These are phyloP conservation scores for Luidia sarsii DNA, from an alignment of 53 echinoderm and acorn worm genomes.

Conservation along the genomic window DNA sequence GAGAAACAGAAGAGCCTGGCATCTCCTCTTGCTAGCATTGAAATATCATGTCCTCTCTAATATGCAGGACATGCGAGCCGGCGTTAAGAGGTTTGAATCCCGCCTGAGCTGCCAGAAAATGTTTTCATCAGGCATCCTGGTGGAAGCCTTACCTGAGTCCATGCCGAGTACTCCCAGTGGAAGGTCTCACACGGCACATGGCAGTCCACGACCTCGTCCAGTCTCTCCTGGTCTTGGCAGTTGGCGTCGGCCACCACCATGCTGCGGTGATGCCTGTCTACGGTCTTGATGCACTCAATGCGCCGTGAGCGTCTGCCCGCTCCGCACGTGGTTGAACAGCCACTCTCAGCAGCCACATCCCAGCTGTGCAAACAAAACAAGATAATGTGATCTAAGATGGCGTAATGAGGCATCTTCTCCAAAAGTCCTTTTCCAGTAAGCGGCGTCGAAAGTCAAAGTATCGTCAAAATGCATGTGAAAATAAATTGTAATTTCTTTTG, in stretches of 20 bases:
- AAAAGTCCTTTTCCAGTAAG: too few relatives aligned
- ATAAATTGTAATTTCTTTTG: too few relatives aligned
- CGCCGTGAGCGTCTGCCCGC: conserved; percentile 52
- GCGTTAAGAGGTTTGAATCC: too few relatives aligned
- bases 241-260: conserved; percentile 52
- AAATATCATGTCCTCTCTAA: too few relatives aligned
- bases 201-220: conserved; percentile 68
- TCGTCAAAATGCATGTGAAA: too few relatives aligned
- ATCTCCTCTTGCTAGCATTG: too few relatives aligned
- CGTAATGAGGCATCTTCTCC: too few relatives aligned
- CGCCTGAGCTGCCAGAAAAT: too few relatives aligned
- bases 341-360: conserved; percentile 61
- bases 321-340: conserved; percentile 78
- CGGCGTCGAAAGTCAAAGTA: too few relatives aligned
- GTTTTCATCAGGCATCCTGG: too few relatives aligned
- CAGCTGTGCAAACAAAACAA: conserved; percentile 22
- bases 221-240: conserved; percentile 60
- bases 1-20: too few relatives aligned
- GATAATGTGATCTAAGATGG: background rate
- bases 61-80: too few relatives aligned
- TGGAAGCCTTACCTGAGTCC: conserved; percentile 87
- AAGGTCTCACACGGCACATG: conserved; percentile 55
- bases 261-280: conserved; percentile 17
- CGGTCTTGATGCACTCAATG: conserved; percentile 74
- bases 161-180: conserved; percentile 84